Evolutionary conservation across 2,113 vertebrate species (phyloP), one percentile per base, ranked within the genome.

Genomic region (Candoia aspera): DNA sequence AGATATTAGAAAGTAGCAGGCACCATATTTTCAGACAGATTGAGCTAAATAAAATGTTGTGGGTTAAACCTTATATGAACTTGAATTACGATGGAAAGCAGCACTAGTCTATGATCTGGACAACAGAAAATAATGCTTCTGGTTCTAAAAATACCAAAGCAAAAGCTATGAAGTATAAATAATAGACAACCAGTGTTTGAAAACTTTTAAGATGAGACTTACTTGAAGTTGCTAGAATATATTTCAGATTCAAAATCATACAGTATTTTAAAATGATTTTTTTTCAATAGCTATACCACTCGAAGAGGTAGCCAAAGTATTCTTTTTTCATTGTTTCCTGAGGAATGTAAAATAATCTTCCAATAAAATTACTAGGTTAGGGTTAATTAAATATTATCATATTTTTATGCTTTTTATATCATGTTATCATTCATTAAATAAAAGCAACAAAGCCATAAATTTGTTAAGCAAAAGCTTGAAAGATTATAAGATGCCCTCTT

Each of bases 391-490:
- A n/a, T n/a, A n/a, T n/a, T n/a, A n/a, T 58, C n/a, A 93, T 87
- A 92, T 89, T 92, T 91, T 87, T 90, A 90, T 90, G 62, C 54
- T 83, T 92, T 59, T 83, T 37, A n/a, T 93, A 95, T 93, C 54
- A 60, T 59, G 93, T 57, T 90, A 54, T 62, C 60, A 21, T 11
- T 73, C 26, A n/a, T 46, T 42, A 42, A 91, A 93, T 91, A 94
- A 91, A 93, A 92, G 86, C 88, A 93, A 60, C 46, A 42, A 94
- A 21, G 93, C 92, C 94, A 73, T 93, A 94, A 95, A 60, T 94
- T 94, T 92, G 92, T 94, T 68, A 79, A 88, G 90, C 94, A 93
- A 94, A 93, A 88, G 90, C 85, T 97, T 97, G 96, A 95, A 94
- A 93, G 90, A 94, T 46, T 79, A 54, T 15, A n/a, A 68, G 8